Evolutionary conservation across 2,888 invertebrate species (phyloP), one percentile per base, ranked within the genome.

Genomic region (Cosmia trapezina): DNA sequence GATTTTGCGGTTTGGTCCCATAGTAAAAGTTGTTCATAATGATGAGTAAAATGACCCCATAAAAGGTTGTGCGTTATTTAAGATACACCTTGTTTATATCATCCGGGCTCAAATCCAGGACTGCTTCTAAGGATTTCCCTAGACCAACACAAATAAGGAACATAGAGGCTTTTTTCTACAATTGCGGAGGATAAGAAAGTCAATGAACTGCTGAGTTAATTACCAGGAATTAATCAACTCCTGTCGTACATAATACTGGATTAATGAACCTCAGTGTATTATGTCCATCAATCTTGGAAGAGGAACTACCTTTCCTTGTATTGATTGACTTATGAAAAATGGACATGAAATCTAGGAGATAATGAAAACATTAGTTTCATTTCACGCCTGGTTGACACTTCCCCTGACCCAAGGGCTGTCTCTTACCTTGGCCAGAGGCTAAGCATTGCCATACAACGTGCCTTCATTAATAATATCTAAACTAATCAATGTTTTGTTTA

Each of bases 181-280:
- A 12, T 22, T 19, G 0, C 7, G 1, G 45, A 45, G 63, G n/a
- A 47, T 54, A 54, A 45, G 4, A 53, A 51, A 28, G 11, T 45
- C 14, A 57, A 19, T 17, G 17, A 47, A 47, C 59, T 51, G 9
- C 22, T 19, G 11, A 70, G 37, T 17, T 69, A 53, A 77, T 74
- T 77, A 19, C 45, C 28, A 14, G 4, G n/a, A 51, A 70, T 74
- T n/a, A 53, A 74, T 77, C 53, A 60, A 47, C 19, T 33, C 4
- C 41, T 43, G 8, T n/a, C 41, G 14, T 49, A 43, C 11, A 14
- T 49, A 28, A 7, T 7, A 19, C 28, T 47, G 7, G 3, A 51
- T 19, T 67, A 19, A 8, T 37, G 33, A 12, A 6, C 8, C 22
- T n/a, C 8, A 67, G 6, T 51, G 12, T 43, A 57, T 43, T 43